A percentile compares a stretch with the other conserved stretches of the same genome.
phyloP scores from a whole-genome alignment of 2,888 invertebrate genomes.

The Saturnia pavonia region DNA sequence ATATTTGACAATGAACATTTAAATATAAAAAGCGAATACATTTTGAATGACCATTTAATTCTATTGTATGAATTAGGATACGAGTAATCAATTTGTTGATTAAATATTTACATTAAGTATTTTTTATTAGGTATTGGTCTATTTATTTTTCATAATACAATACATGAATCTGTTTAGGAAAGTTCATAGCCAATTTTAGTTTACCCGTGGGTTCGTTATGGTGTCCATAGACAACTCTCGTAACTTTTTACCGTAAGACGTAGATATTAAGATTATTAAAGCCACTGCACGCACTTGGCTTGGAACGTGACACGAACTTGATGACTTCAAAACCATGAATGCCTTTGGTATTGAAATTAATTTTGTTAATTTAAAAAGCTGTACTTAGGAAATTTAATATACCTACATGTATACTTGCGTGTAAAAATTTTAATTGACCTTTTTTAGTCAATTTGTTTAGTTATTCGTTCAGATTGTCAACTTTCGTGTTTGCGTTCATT shows the following conservation, averaged over 20 bases:
- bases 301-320: background rate
- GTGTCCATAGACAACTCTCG: slow-evolving; percentile 74
- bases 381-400: too few species aligned
- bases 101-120: slow-evolving; percentile 39
- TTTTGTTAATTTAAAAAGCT: background rate
- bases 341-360: background rate
- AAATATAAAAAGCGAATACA: background rate
- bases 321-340: background rate
- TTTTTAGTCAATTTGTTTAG: background rate
- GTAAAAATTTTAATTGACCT: background rate
- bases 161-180: slow-evolving; percentile 59
- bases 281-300: slow-evolving; percentile 62
- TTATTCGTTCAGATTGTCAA: background rate
- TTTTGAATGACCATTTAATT: background rate
- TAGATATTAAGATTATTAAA: slow-evolving; percentile 68
- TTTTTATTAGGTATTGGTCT: slow-evolving; percentile 56
- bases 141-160: slow-evolving; percentile 63
- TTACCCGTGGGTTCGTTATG: slow-evolving; percentile 44
- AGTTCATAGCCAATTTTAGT: slow-evolving; percentile 59
- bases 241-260: slow-evolving; percentile 73
- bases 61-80: slow-evolving; percentile 17
- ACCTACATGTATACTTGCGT: too few species aligned
- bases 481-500: background rate
- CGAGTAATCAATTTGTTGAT: slow-evolving; percentile 39
- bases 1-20: background rate